Evolutionary conservation across 2,797 vertebrate species (phyloP).

Genomic region (Parotocinclus haroldoi): DNA sequence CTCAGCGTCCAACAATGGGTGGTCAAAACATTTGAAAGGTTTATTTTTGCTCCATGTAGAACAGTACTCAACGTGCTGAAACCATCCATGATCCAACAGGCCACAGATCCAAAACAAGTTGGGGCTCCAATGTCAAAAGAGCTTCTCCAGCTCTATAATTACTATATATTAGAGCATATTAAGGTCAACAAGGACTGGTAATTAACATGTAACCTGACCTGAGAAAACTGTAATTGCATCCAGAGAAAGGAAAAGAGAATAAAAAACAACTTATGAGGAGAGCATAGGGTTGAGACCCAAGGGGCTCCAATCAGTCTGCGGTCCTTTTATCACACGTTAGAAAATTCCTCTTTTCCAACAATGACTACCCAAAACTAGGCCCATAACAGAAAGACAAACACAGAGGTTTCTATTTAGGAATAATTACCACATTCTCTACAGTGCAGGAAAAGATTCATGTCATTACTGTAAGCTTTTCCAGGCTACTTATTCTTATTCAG

Average conservation of each 20-base stretch:
- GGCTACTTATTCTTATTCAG: slow-evolving; percentile 26
- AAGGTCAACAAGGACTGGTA: slow-evolving; percentile 47
- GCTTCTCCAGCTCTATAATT: slow-evolving; percentile 46
- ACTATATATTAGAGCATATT: slow-evolving; percentile 40
- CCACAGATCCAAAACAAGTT: slow-evolving; percentile 18
- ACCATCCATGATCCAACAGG: slow-evolving; percentile 15
- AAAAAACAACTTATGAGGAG: slow-evolving; percentile 34
- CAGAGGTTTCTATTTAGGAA: slow-evolving; percentile 37
- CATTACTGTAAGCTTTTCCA: slow-evolving; percentile 39
- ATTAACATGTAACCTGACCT: slow-evolving; percentile 58
- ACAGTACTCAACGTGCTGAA: slow-evolving; percentile 9
- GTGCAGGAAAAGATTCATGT: slow-evolving; percentile 28
- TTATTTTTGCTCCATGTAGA: background rate
- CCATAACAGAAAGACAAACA: slow-evolving; percentile 41
- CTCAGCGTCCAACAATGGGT: background rate
- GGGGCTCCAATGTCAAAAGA: slow-evolving; percentile 28
- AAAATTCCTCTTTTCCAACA: slow-evolving; percentile 34
- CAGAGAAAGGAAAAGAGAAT: slow-evolving; percentile 41
- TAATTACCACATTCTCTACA: slow-evolving; percentile 30
- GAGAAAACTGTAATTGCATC: slow-evolving; percentile 52
- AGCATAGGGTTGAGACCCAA: slow-evolving; percentile 28
- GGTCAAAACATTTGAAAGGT: slow-evolving; percentile 26
- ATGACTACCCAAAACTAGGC: slow-evolving; percentile 39
- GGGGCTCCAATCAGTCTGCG: slow-evolving; percentile 51
- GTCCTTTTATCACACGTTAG: slow-evolving; percentile 42